Base-by-base conservation (phyloP, 2,888 invertebrate species). In the Drosophila conformis region DNA sequence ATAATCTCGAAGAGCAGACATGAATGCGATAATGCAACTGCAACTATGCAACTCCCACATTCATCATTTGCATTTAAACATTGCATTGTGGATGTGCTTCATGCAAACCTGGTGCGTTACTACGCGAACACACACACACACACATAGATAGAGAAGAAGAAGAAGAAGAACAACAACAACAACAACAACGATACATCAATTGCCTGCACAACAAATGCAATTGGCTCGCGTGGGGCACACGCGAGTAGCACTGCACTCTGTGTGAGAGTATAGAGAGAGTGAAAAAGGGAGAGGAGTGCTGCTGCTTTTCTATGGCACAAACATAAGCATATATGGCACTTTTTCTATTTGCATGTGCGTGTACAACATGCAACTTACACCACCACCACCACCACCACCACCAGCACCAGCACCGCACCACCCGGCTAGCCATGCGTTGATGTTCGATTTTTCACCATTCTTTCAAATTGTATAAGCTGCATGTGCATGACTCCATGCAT, bases 361-460 rank as follows among this genome's bases (percentile, higher is more conserved):
- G 74, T 73, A 66, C 63, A 73, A 66, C 66, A 73, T 78, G 70
- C 74, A 69, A 76, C 63, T 69, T 53, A 72, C 57, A 60, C 48
- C 73, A 52, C 25, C 52, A 27, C 4, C 27, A 27, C n/a, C 38
- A 27, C n/a, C 52, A 27, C 3, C 27, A 27, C 0, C 57, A 60
- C 48, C 73, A 52, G n/a, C 52, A 27, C 4, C 27, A 27, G 29
- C 38, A 18, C 31, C 52, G 18, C 76, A 65, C 75, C 75, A 68
- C 78, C 80, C 78, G 75, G 78, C 73, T 80, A 49, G 77, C 69
- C 75, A 11, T 10, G 74, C 75, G 75, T 83, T 87, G 78, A 87
- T 82, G 76, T 87, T 84, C 84, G 84, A 84, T 84, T 84, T 84
- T 84, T 83, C 84, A 87, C 74, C 74, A 76, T 82, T 87, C 84